Conservation (phyloP, 2,797 vertebrate species). For the Rhinophrynus dorsalis region DNA sequence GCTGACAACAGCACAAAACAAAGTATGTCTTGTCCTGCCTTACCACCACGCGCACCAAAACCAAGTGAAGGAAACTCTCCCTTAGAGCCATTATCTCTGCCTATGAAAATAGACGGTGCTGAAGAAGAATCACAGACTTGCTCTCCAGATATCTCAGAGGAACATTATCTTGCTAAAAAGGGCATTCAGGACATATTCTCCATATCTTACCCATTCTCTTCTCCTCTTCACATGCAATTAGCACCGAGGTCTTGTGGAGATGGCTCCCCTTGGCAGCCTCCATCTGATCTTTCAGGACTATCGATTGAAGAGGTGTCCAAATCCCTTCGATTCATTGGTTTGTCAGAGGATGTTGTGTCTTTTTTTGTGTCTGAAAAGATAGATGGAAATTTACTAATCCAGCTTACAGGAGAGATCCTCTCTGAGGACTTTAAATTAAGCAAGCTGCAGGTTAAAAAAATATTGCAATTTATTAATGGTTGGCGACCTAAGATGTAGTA, state of each 20-base stretch:
- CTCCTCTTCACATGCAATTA: slow-evolving; percentile 70
- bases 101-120: slow-evolving; percentile 68
- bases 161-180: slow-evolving; percentile 69
- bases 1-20: slow-evolving; percentile 76
- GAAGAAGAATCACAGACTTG: slow-evolving; percentile 66
- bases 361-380: slow-evolving; percentile 94
- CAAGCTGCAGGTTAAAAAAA: slow-evolving; percentile 97
- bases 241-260: slow-evolving; percentile 76
- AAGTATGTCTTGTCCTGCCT: slow-evolving; percentile 88
- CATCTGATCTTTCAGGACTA: slow-evolving; percentile 83
- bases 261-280: slow-evolving; percentile 84
- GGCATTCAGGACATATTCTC: slow-evolving; percentile 69
- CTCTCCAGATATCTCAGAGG: slow-evolving; percentile 66
- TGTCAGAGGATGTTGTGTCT: slow-evolving; percentile 85
- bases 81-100: slow-evolving; percentile 63
- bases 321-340: slow-evolving; percentile 90
- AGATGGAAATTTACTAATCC: slow-evolving; percentile 92
- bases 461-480: slow-evolving; percentile 95
- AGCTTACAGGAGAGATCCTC: slow-evolving; percentile 94
- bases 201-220: slow-evolving; percentile 70
- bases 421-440: slow-evolving; percentile 95
- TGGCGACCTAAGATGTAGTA: slow-evolving; percentile 94
- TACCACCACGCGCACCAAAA: slow-evolving; percentile 89
- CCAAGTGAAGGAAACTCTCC: slow-evolving; percentile 64
- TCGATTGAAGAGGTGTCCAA: slow-evolving; percentile 93